A percentile compares a stretch with the other conserved stretches of the same genome.
These are phyloP conservation scores for Natator depressus DNA, from an alignment of 2,113 vertebrate genomes.

Conservation along the genomic window DNA sequence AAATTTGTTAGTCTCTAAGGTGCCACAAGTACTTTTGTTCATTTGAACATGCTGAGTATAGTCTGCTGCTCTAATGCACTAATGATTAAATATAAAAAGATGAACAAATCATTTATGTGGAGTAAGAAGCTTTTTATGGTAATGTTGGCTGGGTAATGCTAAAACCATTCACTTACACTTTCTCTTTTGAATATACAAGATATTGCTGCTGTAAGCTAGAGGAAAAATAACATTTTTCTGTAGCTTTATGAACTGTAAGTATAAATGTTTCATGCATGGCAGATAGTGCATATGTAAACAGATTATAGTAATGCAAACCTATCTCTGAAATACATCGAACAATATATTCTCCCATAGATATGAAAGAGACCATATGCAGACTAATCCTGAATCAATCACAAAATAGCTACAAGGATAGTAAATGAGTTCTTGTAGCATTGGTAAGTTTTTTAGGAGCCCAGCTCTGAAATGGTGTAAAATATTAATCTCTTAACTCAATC, in stretches of 20 bases:
- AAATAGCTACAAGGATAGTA: slow-evolving; percentile 50
- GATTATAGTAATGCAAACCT: slow-evolving; percentile 16
- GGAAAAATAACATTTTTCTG: slow-evolving; percentile 14
- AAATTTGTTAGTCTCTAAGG: too few species aligned
- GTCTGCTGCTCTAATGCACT: slow-evolving; percentile 2
- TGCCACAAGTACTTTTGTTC: background rate
- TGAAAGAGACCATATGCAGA: slow-evolving; percentile 60
- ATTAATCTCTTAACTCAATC: slow-evolving; percentile 59
- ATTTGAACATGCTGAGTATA: background rate
- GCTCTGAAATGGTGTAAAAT: slow-evolving; percentile 57
- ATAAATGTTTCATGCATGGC: background rate
- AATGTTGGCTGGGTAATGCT: background rate
- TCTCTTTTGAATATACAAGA: background rate
- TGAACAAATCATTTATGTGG: background rate
- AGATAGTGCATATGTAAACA: slow-evolving; percentile 35
- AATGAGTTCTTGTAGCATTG: slow-evolving; percentile 54
- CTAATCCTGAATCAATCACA: slow-evolving; percentile 44
- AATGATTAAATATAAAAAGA: background rate
- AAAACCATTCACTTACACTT: background rate
- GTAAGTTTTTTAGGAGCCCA: slow-evolving; percentile 65
- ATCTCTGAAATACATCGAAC: background rate
- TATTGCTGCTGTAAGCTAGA: background rate
- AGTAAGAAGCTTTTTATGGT: background rate
- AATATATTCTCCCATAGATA: background rate
- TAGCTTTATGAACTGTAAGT: background rate